Conservation (phyloP, 2,888 invertebrate genomes). For the Rhagonycha lutea region DNA sequence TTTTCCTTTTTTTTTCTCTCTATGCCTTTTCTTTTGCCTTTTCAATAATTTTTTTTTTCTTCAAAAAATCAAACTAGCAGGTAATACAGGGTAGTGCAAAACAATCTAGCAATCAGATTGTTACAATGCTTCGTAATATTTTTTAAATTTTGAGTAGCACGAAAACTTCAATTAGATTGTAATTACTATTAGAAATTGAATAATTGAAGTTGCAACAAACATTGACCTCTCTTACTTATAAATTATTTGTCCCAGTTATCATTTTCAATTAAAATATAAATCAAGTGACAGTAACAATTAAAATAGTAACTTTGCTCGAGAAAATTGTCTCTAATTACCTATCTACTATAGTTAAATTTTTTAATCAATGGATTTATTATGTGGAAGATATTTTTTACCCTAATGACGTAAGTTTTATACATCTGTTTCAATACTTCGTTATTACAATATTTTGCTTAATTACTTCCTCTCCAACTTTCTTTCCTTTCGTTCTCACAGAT, state of each 20-base stretch:
- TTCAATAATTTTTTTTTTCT: too few species aligned
- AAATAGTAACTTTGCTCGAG: neutral
- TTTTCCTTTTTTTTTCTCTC: too few species aligned
- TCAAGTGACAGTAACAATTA: neutral
- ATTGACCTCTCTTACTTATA: neutral
- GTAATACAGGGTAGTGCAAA: too few species aligned
- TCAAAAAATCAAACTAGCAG: too few species aligned
- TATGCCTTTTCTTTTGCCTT: too few species aligned
- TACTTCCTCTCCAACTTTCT: neutral
- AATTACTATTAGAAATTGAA: neutral
- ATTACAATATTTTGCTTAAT: neutral
- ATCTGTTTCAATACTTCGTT: neutral
- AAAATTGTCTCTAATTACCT: neutral
- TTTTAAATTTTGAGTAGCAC: too few species aligned
- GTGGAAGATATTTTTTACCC: neutral
- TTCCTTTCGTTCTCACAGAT: neutral
- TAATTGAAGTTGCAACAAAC: neutral
- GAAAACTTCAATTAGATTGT: too few species aligned
- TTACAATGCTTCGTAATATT: too few species aligned
- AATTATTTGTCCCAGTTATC: neutral
- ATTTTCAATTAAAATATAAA: neutral
- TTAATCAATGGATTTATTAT: neutral
- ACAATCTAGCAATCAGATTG: too few species aligned
- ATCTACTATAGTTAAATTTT: neutral
- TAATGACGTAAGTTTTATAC: neutral